Conservation (phyloP, 1,140 invertebrate genomes). For the Heliconius congener region DNA sequence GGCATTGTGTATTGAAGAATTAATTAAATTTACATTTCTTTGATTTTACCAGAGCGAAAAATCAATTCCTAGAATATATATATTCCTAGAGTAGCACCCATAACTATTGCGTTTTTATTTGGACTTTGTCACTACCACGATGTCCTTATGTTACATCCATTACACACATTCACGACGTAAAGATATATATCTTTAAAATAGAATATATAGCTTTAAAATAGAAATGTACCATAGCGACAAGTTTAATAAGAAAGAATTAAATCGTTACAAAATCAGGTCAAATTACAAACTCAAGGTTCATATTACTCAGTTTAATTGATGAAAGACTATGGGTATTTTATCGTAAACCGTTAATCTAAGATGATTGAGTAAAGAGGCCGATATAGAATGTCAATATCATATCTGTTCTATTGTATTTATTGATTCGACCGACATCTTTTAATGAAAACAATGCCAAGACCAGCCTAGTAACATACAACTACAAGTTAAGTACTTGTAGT, state of each 20-base stretch:
- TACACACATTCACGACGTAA: too few relatives aligned
- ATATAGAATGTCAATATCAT: slow-evolving; percentile 40
- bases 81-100: too few relatives aligned
- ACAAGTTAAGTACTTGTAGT: background rate
- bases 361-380: slow-evolving; percentile 41
- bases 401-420: slow-evolving; percentile 37
- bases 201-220: background rate
- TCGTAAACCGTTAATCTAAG: slow-evolving; percentile 37
- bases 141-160: too few relatives aligned
- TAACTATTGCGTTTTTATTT: too few relatives aligned
- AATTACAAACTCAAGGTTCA: slow-evolving; percentile 37
- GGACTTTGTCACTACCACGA: too few relatives aligned
- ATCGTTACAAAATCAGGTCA: slow-evolving; percentile 31
- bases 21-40: too few relatives aligned
- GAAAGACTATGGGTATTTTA: slow-evolving; percentile 23
- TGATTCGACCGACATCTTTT: slow-evolving; percentile 48
- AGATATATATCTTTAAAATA: background rate
- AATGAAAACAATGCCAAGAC: slow-evolving; percentile 40
- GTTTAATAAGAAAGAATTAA: slow-evolving; percentile 8
- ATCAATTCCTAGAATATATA: too few relatives aligned
- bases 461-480: slow-evolving; percentile 4
- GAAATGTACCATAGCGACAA: background rate
- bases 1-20: too few relatives aligned
- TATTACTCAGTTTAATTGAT: slow-evolving; percentile 54
- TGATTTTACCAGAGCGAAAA: too few relatives aligned